phyloP scores from a whole-genome alignment of 2,797 vertebrate genomes.

The Numenius phaeopus region DNA sequence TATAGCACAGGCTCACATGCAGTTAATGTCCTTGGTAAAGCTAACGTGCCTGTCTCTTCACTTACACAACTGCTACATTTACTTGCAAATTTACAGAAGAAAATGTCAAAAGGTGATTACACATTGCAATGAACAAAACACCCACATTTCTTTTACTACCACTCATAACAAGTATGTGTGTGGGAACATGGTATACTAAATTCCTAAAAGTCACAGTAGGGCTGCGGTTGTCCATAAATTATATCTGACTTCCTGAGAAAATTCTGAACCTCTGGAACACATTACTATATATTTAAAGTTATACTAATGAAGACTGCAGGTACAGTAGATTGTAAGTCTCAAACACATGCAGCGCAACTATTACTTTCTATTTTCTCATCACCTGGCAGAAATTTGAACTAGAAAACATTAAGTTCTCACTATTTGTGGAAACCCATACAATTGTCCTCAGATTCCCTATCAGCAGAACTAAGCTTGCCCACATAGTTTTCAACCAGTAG shows the following conservation, averaged over 20 bases:
- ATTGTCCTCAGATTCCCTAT: neutral
- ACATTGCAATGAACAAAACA: constrained; percentile 12
- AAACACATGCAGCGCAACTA: neutral
- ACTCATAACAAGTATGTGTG: neutral
- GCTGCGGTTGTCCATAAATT: neutral
- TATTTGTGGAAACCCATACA: neutral
- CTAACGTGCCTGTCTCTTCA: neutral
- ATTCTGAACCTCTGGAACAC: neutral
- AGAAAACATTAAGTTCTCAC: neutral
- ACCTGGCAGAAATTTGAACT: neutral
- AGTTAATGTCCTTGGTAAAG: neutral
- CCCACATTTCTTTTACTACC: constrained; percentile 34
- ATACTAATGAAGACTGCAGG: neutral
- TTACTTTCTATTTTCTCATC: neutral
- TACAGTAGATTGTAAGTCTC: neutral
- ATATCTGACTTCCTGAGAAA: neutral
- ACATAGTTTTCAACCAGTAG: neutral
- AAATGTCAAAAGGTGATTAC: constrained; percentile 32
- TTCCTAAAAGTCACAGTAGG: constrained; percentile 42
- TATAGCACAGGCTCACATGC: neutral
- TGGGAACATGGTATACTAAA: neutral
- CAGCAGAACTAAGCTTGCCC: neutral
- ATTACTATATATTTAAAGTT: neutral
- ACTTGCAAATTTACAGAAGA: constrained; percentile 23
- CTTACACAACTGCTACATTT: neutral